phyloP scores from a whole-genome alignment of 2,888 invertebrate genomes.

The Eustalomyia histrio region DNA sequence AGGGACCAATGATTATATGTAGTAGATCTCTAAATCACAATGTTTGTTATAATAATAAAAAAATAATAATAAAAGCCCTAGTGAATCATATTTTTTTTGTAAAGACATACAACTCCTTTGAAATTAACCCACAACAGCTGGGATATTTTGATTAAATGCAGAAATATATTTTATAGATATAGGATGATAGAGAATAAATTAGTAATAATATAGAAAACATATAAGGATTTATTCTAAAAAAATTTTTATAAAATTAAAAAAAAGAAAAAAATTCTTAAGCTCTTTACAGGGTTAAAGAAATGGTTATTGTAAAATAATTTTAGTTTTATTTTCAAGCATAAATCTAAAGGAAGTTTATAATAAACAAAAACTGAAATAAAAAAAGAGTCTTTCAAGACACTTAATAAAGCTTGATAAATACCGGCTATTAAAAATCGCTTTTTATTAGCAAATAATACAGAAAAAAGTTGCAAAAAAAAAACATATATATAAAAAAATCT shows the following conservation, averaged over 20 bases:
- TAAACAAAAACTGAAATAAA: neutral
- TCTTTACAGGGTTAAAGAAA: too few species aligned
- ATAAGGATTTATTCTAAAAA: too few species aligned
- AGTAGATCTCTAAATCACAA: slow-evolving; percentile 22
- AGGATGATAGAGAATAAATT: too few species aligned
- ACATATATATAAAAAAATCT: neutral
- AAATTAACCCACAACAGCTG: neutral
- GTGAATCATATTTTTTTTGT: neutral
- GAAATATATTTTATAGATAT: too few species aligned
- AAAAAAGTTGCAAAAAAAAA: neutral
- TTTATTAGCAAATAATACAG: slow-evolving; percentile 18
- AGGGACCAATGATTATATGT: slow-evolving; percentile 32
- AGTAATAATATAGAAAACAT: too few species aligned
- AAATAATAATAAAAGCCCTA: slow-evolving; percentile 29
- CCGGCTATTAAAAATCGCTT: slow-evolving; percentile 49
- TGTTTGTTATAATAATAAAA: slow-evolving; percentile 33
- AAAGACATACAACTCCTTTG: neutral
- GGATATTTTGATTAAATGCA: neutral
- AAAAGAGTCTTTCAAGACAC: slow-evolving; percentile 13
- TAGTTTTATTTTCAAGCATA: neutral
- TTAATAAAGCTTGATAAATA: slow-evolving; percentile 60
- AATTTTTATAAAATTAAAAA: too few species aligned
- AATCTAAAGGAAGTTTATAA: neutral
- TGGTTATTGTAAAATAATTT: too few species aligned
- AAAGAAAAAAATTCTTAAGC: too few species aligned